Evolutionary conservation across 2,113 vertebrate genomes (phyloP), one percentile per base, ranked within the genome.

Genomic region (Nothobranchius kuhntae): DNA sequence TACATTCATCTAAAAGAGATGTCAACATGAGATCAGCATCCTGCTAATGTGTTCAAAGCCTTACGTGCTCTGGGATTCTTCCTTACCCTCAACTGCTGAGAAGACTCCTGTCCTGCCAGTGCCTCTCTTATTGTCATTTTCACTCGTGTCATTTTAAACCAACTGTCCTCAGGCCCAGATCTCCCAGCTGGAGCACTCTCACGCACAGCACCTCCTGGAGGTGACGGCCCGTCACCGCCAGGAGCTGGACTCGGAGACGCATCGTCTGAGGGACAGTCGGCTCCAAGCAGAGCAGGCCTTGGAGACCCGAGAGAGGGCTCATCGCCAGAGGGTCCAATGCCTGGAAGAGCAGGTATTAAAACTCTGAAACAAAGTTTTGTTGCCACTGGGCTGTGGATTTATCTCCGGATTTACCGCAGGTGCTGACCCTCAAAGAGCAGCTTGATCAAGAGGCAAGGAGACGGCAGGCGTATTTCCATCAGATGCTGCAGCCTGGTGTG

Each of bases 301-400:
- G 58, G 91, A 92, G 74, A 78, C 65, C 55, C 75, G 82, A 2
- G 90, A 94, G 82, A 88, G 81, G 73, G 89, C 88, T 24, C 92
- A 93, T 36, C 85, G 71, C 24, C 89, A 86, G 79, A 86, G 70
- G 60, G 89, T 89, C 53, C 90, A 75, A 72, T 85, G 83, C 42
- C 84, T 91, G 55, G 93, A 94, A 68, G 86, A 91, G 3, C 92
- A 94, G 93, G 93, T 92, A 85, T 73, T 15, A 30, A 4, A 53
- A 9, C 24, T 51, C 47, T 30, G 30, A 57, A 7, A 47, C 13
- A 24, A 6, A 38, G 15, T 42, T 5, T 9, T 21, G 1, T 1
- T 48, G 1, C 4, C 9, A 11, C 17, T 14, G 12, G 9, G 15
- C 15, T 52, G 0, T 13, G 13, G 35, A 35, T 9, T 17, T 4